Evolutionary conservation across 2,888 invertebrate genomes (phyloP).

Genomic region (Philonicus albiceps): DNA sequence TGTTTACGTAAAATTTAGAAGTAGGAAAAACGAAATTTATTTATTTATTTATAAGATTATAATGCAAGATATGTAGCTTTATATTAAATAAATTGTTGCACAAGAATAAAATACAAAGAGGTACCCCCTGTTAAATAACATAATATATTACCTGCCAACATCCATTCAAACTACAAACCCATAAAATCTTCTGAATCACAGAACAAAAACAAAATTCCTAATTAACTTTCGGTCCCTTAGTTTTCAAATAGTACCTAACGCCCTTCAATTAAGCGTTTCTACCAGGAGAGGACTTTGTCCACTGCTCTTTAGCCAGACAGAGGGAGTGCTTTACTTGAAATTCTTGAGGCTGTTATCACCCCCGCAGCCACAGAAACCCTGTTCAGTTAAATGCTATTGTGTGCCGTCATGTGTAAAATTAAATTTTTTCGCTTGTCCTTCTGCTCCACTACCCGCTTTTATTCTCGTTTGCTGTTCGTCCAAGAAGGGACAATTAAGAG

Average conservation of each 20-base stretch:
- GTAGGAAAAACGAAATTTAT: too few species aligned
- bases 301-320: background rate
- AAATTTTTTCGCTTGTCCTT: conserved; percentile 5
- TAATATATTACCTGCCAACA: background rate
- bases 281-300: background rate
- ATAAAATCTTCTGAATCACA: background rate
- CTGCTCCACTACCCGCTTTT: conserved; percentile 2
- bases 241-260: background rate
- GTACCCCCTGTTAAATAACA: background rate
- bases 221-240: background rate
- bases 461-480: background rate
- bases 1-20: too few species aligned
- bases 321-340: background rate
- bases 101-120: background rate
- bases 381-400: background rate
- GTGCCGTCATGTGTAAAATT: conserved; percentile 19
- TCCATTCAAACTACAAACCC: background rate
- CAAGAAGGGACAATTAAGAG: background rate
- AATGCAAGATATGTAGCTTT: background rate
- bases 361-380: background rate
- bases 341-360: background rate
- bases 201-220: background rate
- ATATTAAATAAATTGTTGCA: background rate
- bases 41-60: too few species aligned
- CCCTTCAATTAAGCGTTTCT: background rate